Percentiles rank a stretch among this genome's conserved stretches.
Conservation (phyloP, 2,888 invertebrate genomes). For the Lasioglossum villosulum region DNA sequence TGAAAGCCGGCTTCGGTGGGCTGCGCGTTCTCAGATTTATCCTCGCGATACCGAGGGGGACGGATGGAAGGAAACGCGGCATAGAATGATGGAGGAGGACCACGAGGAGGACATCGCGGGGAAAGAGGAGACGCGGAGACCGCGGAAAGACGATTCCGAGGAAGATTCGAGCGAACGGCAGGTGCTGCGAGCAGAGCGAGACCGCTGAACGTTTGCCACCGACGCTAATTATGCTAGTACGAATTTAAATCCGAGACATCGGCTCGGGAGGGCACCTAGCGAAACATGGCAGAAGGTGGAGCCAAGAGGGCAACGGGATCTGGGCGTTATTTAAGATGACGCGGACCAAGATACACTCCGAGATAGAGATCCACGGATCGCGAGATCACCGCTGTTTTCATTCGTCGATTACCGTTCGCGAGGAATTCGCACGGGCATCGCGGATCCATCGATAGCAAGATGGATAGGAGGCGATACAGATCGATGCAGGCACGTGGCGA, state of each 20-base stretch:
- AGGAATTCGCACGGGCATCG: neutral
- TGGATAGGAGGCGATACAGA: neutral
- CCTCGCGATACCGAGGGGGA: conserved; percentile 52
- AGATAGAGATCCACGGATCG: neutral
- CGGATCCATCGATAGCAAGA: neutral
- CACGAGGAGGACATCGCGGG: conserved; percentile 7
- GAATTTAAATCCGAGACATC: conserved; percentile 82
- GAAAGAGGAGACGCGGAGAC: neutral
- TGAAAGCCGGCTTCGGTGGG: conserved; percentile 77
- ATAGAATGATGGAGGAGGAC: conserved; percentile 35
- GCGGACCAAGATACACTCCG: neutral
- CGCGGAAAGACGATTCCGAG: conserved; percentile 58
- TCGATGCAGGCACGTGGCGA: conserved; percentile 30
- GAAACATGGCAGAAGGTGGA: conserved; percentile 34
- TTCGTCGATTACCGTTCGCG: neutral
- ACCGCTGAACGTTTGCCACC: conserved; percentile 74
- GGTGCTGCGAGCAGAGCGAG: conserved; percentile 83
- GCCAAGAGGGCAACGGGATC: conserved; percentile 52
- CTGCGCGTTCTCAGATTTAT: conserved; percentile 75
- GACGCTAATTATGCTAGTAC: conserved; percentile 81
- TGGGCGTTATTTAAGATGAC: conserved; percentile 66
- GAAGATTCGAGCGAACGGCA: conserved; percentile 72
- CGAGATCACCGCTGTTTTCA: neutral
- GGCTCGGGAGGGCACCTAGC: conserved; percentile 39
- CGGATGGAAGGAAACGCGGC: conserved; percentile 31